These are phyloP conservation scores for Hystrix cristata DNA, from an alignment of 2,113 vertebrate genomes.

Conservation along the genomic window DNA sequence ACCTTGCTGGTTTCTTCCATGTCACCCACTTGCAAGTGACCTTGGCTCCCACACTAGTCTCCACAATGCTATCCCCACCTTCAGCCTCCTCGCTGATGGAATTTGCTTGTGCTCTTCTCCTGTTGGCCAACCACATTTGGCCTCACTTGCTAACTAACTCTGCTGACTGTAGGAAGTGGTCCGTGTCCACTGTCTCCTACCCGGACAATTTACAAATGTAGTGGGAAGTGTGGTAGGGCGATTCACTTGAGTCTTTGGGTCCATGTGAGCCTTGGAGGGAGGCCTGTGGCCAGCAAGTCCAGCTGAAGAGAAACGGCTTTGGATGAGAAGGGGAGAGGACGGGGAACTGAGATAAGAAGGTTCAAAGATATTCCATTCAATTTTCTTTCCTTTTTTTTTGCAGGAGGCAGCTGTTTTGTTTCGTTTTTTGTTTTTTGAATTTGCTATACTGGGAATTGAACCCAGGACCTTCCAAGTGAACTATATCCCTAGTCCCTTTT, in stretches of 20 bases:
- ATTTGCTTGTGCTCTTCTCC: background rate
- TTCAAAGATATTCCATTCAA: background rate
- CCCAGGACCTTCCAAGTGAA: background rate
- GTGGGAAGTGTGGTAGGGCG: background rate
- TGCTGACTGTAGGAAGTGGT: rapidly evolving
- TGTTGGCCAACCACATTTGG: background rate
- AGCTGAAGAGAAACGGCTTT: background rate
- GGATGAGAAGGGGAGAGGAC: background rate
- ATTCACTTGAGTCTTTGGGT: background rate
- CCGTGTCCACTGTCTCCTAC: background rate
- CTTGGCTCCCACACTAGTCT: background rate
- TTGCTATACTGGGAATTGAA: background rate
- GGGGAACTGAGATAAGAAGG: background rate
- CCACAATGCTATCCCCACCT: background rate
- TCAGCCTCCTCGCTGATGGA: background rate
- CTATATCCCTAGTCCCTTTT: background rate
- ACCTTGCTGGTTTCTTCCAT: background rate
- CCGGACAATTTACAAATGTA: no score
- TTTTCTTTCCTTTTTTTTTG: background rate
- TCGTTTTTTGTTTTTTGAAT: background rate
- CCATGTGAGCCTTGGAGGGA: background rate
- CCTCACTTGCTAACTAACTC: background rate
- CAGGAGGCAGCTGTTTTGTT: no score
- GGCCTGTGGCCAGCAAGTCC: background rate
- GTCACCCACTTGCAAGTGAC: background rate